phyloP scores from a whole-genome alignment of 2,797 vertebrate genomes.

The Spondyliosoma cantharus region DNA sequence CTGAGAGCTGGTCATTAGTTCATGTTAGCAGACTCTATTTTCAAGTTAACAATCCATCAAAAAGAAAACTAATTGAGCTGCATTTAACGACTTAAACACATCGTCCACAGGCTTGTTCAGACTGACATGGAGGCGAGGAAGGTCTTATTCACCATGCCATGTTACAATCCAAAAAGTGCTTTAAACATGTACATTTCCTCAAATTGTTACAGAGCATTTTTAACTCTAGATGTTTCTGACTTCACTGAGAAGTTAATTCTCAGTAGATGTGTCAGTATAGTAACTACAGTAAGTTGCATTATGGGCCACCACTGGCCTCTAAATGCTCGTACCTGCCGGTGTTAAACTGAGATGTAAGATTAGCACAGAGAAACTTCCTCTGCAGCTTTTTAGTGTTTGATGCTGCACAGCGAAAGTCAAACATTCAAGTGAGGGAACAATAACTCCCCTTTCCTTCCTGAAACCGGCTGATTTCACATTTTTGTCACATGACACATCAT shows the following conservation, averaged over 20 bases:
- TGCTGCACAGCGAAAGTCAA: neutral
- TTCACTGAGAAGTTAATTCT: neutral
- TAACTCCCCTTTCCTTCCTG: neutral
- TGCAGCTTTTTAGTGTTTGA: neutral
- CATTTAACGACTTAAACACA: too few relatives aligned
- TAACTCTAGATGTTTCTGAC: neutral
- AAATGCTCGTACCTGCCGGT: rapidly evolving
- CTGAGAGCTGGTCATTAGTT: too few relatives aligned
- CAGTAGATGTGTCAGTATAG: neutral
- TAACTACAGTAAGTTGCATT: neutral
- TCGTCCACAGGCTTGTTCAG: too few relatives aligned
- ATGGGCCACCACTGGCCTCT: neutral
- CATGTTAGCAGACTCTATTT: too few relatives aligned
- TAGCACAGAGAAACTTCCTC: neutral
- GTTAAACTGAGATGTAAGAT: neutral
- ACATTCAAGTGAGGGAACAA: neutral
- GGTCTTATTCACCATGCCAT: too few relatives aligned
- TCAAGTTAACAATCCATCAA: too few relatives aligned
- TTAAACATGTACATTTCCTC: too few relatives aligned
- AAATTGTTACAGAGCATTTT: too few relatives aligned
- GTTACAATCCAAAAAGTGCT: too few relatives aligned
- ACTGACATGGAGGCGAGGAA: too few relatives aligned
- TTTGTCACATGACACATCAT: neutral
- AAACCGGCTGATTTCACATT: neutral
- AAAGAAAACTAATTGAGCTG: too few relatives aligned